Evolutionary conservation across 2,113 vertebrate species (phyloP), one percentile per base, ranked within the genome.

Genomic region (Sceloporus undulatus): DNA sequence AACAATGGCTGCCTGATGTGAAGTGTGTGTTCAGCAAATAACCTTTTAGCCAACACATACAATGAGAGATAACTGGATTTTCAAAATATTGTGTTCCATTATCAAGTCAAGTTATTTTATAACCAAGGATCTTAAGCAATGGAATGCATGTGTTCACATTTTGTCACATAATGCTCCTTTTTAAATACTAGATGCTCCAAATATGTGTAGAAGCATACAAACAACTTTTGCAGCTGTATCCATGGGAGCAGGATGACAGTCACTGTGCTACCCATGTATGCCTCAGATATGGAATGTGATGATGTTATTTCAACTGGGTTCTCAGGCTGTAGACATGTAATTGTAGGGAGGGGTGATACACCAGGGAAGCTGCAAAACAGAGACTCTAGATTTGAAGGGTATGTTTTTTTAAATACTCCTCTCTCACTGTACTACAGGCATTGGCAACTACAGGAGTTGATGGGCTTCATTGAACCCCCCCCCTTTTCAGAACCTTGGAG

Each of bases 11-110:
- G 34, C 19, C 16, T 5, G 78, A 11, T 29, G 27, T 88, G 80
- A 89, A 84, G 94, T 87, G 87, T 92, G 52, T 86, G 18, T 7
- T 88, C 9, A 40, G 82, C 42, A 81, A 88, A 90, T 92, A 91
- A 25, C 25, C 86, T 82, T 85, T 52, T 0, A 9, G 42, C 21
- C 89, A 23, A 2, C 3, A 19, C 85, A 52, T 27, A 74, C 42
- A 34, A 59, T 42, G 25, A 73, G 87, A 92, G 88, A 66, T 56
- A 3, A 92, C 79, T 87, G 85, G 70, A 91, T 90, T 90, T 62
- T 62, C 59, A 62, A 85, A 91, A 78, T 89, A 88, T 91, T 88
- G 16, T 62, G 87, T 90, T 82, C 85, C 73, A 87, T 75, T 86
- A 86, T 84, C 68, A 88, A 84, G 3, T 87, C 80, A 91, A 89